These are phyloP conservation scores for Apostichopus parvimensis DNA, from an alignment of 35 echinoderm and acorn worm species.

Conservation along the genomic window DNA sequence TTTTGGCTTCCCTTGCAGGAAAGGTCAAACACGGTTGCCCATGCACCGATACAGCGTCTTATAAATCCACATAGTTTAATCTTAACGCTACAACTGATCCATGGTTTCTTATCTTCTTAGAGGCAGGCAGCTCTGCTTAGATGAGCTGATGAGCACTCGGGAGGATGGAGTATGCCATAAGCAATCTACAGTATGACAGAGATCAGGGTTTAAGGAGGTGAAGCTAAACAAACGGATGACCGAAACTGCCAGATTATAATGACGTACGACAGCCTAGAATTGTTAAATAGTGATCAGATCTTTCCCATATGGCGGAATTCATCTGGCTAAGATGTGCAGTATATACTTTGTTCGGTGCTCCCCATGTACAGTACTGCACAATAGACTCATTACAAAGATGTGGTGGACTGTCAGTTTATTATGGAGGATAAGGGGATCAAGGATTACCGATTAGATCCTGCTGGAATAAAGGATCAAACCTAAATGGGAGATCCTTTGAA, in stretches of 20 bases:
- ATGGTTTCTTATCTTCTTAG: neutral
- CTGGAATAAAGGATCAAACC: no score
- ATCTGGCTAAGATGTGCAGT: no score
- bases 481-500: no score
- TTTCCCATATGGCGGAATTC: no score
- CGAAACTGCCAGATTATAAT: neutral
- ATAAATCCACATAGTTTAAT: neutral
- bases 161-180: neutral
- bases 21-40: constrained; percentile 3
- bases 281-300: neutral
- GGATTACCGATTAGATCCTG: no score
- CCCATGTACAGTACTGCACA: no score
- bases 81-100: neutral
- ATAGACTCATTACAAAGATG: no score
- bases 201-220: neutral
- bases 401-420: no score
- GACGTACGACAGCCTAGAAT: neutral
- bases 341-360: no score
- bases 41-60: neutral
- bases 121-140: neutral
- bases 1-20: neutral
- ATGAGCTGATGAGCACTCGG: neutral
- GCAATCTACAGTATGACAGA: neutral
- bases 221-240: neutral
- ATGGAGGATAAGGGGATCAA: no score